These are phyloP conservation scores for Lymantria monacha DNA, from an alignment of 2,888 invertebrate species.

Conservation along the genomic window DNA sequence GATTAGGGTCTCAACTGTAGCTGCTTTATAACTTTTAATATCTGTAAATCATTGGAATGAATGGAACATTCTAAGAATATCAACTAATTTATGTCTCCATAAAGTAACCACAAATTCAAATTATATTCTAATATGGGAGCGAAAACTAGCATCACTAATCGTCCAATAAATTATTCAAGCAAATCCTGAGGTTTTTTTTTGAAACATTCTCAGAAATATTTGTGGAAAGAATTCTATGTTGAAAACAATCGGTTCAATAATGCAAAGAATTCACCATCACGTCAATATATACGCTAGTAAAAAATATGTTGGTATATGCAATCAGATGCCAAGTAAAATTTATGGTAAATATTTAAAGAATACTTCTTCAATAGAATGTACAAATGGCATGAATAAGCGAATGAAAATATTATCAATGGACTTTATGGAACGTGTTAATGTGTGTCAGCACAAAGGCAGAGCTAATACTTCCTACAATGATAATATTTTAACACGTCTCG, in stretches of 20 bases:
- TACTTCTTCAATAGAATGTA: constrained; percentile 44
- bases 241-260: constrained; percentile 45
- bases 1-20: constrained; percentile 49
- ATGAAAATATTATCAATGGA: constrained; percentile 22
- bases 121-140: constrained; percentile 66
- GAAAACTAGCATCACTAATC: constrained; percentile 56
- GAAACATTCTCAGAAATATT: constrained; percentile 55
- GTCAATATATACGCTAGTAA: no score
- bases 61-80: constrained; percentile 60
- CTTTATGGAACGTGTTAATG: constrained; percentile 38
- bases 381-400: constrained; percentile 44
- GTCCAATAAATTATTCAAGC: constrained; percentile 67
- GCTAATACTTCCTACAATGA: constrained; percentile 48
- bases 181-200: constrained; percentile 61
- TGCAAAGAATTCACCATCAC: constrained; percentile 50
- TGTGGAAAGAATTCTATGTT: constrained; percentile 45
- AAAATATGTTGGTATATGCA: constrained; percentile 59
- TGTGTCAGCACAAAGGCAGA: constrained; percentile 37
- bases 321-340: constrained; percentile 64
- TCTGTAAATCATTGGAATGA: constrained; percentile 59
- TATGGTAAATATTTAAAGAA: constrained; percentile 40
- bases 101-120: constrained; percentile 61
- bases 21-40: constrained; percentile 57
- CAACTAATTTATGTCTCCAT: constrained; percentile 64
- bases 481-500: constrained; percentile 45